Conservation (phyloP, 1,140 invertebrate species). For the Conus ventricosus region DNA sequence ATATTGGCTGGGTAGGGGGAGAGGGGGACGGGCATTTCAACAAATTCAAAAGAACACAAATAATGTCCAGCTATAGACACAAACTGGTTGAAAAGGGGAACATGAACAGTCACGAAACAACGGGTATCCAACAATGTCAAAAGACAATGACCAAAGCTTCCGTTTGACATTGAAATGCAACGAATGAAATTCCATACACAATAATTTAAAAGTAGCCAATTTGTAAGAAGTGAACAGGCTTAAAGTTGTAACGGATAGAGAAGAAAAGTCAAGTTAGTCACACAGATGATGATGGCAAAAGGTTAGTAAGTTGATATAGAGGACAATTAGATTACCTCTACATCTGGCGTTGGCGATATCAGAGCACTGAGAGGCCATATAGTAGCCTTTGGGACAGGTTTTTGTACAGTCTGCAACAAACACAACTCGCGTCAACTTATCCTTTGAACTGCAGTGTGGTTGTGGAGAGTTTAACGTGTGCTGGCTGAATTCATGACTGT, state of each 20-base stretch:
- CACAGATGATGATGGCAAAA: background rate
- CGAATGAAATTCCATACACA: background rate
- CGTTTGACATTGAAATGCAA: background rate
- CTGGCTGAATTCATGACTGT: background rate
- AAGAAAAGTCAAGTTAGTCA: background rate
- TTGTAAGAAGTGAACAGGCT: background rate
- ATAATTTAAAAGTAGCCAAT: background rate
- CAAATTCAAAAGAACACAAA: too few species aligned
- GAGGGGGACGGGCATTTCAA: too few species aligned
- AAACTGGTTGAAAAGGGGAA: background rate
- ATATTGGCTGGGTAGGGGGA: too few species aligned
- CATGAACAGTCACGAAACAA: too few species aligned
- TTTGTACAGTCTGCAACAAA: slow-evolving; percentile 60
- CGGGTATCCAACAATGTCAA: background rate
- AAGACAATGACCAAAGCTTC: background rate
- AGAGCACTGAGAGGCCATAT: slow-evolving; percentile 54
- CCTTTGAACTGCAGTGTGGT: background rate
- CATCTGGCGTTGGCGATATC: slow-evolving; percentile 52
- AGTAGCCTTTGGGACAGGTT: slow-evolving; percentile 56
- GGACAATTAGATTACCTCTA: slow-evolving; percentile 50
- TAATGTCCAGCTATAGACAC: background rate
- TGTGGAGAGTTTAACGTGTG: background rate
- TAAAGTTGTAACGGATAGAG: background rate
- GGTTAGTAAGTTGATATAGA: background rate
- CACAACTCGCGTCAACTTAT: slow-evolving; percentile 15